Evolutionary conservation across 2,888 invertebrate species (phyloP).

Genomic region (Melolontha melolontha): DNA sequence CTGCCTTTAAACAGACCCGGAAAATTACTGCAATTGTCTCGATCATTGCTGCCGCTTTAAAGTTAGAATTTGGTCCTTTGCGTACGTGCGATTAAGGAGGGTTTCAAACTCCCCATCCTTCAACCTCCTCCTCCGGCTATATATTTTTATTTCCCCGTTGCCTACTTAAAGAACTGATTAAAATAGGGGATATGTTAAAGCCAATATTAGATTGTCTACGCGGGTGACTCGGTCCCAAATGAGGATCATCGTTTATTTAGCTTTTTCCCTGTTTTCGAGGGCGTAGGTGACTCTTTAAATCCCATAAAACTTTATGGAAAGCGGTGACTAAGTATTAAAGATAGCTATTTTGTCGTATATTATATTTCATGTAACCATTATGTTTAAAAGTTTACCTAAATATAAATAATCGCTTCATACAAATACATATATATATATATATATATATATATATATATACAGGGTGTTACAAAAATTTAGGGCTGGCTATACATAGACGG

Average conservation of each 20-base stretch:
- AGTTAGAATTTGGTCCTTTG: conserved; percentile 49
- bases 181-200: conserved; percentile 64
- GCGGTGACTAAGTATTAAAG: conserved; percentile 1
- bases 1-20: conserved; percentile 57
- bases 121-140: conserved; percentile 58
- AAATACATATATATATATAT: too few relatives aligned
- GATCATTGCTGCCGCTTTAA: conserved; percentile 62
- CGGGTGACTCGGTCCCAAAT: conserved; percentile 49
- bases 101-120: conserved; percentile 30
- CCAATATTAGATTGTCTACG: conserved; percentile 59
- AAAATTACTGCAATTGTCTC: conserved; percentile 65
- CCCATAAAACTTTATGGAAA: conserved; percentile 42
- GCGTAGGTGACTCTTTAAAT: conserved; percentile 43
- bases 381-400: too few relatives aligned
- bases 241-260: conserved; percentile 43
- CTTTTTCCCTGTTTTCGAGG: conserved; percentile 23
- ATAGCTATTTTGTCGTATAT: too few relatives aligned
- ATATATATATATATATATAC: too few relatives aligned
- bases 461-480: too few relatives aligned
- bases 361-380: too few relatives aligned
- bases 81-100: conserved; percentile 50
- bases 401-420: too few relatives aligned
- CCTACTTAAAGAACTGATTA: conserved; percentile 67
- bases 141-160: conserved; percentile 67
- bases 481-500: too few relatives aligned